phyloP scores from a whole-genome alignment of 2,888 invertebrate species.

The Caenorhabditis sp. region DNA sequence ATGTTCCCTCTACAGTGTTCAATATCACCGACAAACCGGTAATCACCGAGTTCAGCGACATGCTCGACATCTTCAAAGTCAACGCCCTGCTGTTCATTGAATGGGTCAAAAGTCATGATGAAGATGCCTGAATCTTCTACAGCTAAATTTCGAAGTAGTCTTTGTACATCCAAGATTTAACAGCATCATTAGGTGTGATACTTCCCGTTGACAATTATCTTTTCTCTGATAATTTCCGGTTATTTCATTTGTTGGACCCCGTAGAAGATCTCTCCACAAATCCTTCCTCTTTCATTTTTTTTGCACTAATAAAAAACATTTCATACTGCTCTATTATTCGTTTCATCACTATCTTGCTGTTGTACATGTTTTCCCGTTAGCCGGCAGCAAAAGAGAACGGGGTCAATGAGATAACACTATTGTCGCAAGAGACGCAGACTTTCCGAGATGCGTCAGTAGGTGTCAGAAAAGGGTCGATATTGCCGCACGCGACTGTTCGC shows the following conservation, averaged over 20 bases:
- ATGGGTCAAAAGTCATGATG: background rate
- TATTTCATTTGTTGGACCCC: too few species aligned
- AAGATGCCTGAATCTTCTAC: background rate
- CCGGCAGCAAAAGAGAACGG: background rate
- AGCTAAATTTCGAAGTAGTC: too few species aligned
- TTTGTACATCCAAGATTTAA: too few species aligned
- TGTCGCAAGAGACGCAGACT: background rate
- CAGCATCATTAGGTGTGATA: too few species aligned
- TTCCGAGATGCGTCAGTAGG: background rate
- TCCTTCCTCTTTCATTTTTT: too few species aligned
- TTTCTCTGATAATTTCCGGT: too few species aligned
- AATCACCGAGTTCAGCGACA: conserved; percentile 1
- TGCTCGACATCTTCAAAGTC: conserved; percentile 36
- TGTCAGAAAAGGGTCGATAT: background rate
- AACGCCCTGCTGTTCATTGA: conserved; percentile 26
- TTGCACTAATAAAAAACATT: too few species aligned
- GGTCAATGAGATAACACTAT: background rate
- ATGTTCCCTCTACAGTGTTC: conserved; percentile 24
- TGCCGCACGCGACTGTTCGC: background rate
- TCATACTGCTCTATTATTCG: too few species aligned
- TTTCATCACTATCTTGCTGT: too few species aligned
- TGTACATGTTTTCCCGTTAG: background rate
- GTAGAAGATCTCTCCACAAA: too few species aligned
- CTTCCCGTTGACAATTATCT: too few species aligned
- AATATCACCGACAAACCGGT: conserved; percentile 6